Evolutionary conservation across 2,113 vertebrate genomes (phyloP).

Genomic region (Gallinago media): DNA sequence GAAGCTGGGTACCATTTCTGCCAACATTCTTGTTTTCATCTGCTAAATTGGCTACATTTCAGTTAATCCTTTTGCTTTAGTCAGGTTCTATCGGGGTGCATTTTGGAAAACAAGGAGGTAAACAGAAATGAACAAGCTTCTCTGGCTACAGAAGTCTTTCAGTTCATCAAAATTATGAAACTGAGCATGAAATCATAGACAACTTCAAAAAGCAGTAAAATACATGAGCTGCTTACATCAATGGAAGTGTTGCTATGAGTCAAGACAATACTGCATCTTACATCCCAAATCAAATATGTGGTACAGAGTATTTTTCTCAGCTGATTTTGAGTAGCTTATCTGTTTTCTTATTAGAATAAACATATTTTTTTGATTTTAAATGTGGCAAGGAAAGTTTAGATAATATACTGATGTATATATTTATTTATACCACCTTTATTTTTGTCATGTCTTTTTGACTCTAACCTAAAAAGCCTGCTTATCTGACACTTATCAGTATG

Average conservation of each 20-base stretch:
- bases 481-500: background rate
- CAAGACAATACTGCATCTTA: background rate
- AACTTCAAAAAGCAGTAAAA: background rate
- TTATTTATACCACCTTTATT: background rate
- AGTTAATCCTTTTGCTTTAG: constrained; percentile 24
- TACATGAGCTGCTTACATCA: background rate
- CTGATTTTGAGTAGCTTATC: background rate
- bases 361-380: background rate
- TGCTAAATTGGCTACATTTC: constrained; percentile 1
- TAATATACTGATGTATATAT: background rate
- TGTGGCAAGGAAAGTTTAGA: background rate
- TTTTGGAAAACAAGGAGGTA: constrained; percentile 31
- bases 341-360: background rate
- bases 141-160: background rate
- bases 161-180: background rate
- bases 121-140: background rate
- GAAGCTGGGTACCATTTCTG: background rate
- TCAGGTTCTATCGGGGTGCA: background rate
- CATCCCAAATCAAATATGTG: background rate
- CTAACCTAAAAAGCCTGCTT: background rate
- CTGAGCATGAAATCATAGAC: background rate
- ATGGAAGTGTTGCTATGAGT: background rate
- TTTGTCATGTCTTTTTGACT: background rate
- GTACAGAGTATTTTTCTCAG: background rate
- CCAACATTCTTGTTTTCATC: constrained; percentile 10